Percentiles rank a stretch among this genome's conserved stretches.
phyloP scores from a whole-genome alignment of 2,888 invertebrate genomes.

The Andrena chrysosceles region DNA sequence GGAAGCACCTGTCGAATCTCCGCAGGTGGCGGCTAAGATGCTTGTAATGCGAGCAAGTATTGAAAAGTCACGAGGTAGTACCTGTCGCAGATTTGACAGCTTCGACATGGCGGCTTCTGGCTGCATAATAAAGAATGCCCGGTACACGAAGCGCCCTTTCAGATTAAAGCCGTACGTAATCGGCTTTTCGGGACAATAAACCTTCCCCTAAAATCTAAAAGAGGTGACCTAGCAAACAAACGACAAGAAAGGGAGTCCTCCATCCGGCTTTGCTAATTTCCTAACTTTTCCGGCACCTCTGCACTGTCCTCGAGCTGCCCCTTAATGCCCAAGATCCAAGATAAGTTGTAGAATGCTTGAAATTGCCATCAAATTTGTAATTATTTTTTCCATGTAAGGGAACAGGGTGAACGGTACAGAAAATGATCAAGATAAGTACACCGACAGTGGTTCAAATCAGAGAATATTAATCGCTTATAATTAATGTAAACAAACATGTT shows the following conservation, averaged over 20 bases:
- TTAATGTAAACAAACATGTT: too few species aligned
- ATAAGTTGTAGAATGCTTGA: slow-evolving; percentile 4
- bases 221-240: slow-evolving; percentile 59
- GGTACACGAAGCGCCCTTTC: slow-evolving; percentile 14
- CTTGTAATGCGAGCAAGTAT: slow-evolving; percentile 66
- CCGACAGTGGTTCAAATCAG: too few species aligned
- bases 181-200: slow-evolving; percentile 62
- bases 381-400: not conserved
- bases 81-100: slow-evolving; percentile 56
- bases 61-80: slow-evolving; percentile 61
- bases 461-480: too few species aligned
- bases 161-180: slow-evolving; percentile 54
- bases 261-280: slow-evolving; percentile 48
- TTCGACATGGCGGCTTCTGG: slow-evolving; percentile 13
- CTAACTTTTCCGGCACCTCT: slow-evolving; percentile 12
- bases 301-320: not conserved
- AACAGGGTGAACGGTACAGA: too few species aligned
- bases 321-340: slow-evolving; percentile 28
- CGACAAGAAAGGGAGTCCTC: slow-evolving; percentile 25
- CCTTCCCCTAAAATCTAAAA: slow-evolving; percentile 35
- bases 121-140: slow-evolving; percentile 40
- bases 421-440: too few species aligned
- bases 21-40: slow-evolving; percentile 50
- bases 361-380: not conserved
- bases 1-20: slow-evolving; percentile 56